Evolutionary conservation across 2,113 vertebrate genomes (phyloP), one percentile per base, ranked within the genome.

Genomic region (Colossoma macropomum): DNA sequence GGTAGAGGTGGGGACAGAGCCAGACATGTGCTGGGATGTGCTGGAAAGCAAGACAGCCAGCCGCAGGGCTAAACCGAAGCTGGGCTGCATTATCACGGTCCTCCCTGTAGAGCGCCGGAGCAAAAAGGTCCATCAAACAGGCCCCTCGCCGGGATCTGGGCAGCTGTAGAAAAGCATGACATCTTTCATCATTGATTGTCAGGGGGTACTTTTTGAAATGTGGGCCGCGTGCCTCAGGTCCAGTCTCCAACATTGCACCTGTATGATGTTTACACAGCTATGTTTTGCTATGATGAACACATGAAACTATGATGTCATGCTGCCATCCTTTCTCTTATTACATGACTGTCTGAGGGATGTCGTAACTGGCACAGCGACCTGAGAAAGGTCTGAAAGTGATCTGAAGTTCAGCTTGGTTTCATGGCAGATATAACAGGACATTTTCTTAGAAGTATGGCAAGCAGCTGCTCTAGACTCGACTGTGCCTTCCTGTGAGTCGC

Each of bases 81-180:
- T 85, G 79, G 70, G 69, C 66, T 79, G 79, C 75, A 79, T 87
- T 75, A 80, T 68, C 83, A 65, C 65, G 72, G 79, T 87, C 80
- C 77, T 66, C 70, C 82, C 79, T 75, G 56, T 52, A 54, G 86
- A 75, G 86, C 63, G 60, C 59, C 45, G 38, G 54, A 80, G 66
- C 52, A 56, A 79, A 83, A 70, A 76, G 62, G 79, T 82, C 41
- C 65, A 77, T 68, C 71, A 75, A 75, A 78, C 69, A 79, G 34
- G 19, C 32, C 62, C 11, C 73, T 82, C 65, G 23, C 32, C 25
- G 68, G 63, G 73, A 79, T 84, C 75, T 71, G 38, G 82, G 54
- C 41, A 69, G 79, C 75, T 54, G 48, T 62, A 60, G 68, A 78
- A 77, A 59, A 81, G 41, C 70, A 75, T 19, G 48, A 41, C 48